Percentiles rank a stretch among this genome's conserved stretches.
phyloP scores from a whole-genome alignment of 1,140 invertebrate genomes.

The Eurosta solidaginis region DNA sequence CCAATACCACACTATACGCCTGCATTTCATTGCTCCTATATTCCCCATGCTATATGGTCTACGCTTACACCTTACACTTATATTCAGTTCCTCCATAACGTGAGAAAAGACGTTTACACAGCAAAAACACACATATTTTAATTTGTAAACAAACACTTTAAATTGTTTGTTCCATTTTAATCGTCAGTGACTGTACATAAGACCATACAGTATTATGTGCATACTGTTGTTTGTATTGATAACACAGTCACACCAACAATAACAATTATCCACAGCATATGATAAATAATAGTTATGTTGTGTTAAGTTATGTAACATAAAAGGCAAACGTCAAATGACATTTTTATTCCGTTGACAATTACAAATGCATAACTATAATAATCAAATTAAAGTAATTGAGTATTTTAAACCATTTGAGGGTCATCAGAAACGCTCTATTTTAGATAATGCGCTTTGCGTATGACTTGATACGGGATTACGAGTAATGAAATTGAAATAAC shows the following conservation, averaged over 20 bases:
- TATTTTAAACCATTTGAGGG: conserved; percentile 22
- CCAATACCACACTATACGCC: too few relatives aligned
- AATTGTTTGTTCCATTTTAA: too few relatives aligned
- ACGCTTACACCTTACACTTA: too few relatives aligned
- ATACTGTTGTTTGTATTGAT: background rate
- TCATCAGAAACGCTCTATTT: background rate
- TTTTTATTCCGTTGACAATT: conserved; percentile 21
- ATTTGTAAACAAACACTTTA: too few relatives aligned
- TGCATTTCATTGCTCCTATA: too few relatives aligned
- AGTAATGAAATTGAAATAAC: background rate
- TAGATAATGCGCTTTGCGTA: background rate
- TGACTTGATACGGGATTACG: background rate
- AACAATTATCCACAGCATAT: background rate
- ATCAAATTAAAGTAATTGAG: conserved; percentile 27
- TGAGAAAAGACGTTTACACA: too few relatives aligned
- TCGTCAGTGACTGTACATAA: too few relatives aligned
- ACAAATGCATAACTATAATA: conserved; percentile 27
- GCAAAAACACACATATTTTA: too few relatives aligned
- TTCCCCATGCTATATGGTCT: too few relatives aligned
- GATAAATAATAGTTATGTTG: background rate
- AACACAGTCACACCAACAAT: background rate
- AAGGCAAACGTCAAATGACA: conserved; percentile 21
- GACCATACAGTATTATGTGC: too few relatives aligned
- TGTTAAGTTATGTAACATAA: background rate
- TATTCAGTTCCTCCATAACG: too few relatives aligned